These are phyloP conservation scores for Dicrurus megarhynchus DNA, from an alignment of 2,113 vertebrate species.

Conservation along the genomic window DNA sequence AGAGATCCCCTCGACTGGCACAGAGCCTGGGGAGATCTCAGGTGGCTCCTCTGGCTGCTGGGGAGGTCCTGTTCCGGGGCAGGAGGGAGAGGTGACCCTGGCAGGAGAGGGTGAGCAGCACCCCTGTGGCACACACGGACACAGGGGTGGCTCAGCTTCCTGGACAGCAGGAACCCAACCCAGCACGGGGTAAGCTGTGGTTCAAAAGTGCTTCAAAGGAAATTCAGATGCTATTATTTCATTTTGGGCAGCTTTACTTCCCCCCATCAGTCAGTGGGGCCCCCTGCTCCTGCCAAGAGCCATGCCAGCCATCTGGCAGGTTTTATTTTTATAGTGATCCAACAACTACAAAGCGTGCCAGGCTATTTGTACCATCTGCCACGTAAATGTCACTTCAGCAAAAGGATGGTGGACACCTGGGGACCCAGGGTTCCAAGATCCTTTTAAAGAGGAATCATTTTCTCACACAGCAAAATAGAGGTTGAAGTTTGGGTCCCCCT, in stretches of 20 bases:
- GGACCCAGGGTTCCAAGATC: neutral
- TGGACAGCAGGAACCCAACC: neutral
- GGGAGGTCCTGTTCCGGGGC: accelerated
- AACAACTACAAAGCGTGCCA: conserved; percentile 7
- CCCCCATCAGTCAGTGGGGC: neutral
- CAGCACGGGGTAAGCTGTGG: accelerated
- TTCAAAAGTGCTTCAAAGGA: neutral
- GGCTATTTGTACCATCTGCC: conserved; percentile 60
- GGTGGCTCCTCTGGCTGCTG: neutral
- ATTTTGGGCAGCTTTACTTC: neutral
- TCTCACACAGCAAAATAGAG: neutral
- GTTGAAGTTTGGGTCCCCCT: neutral
- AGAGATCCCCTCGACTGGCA: neutral
- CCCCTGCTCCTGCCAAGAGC: conserved; percentile 4
- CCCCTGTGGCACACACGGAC: neutral
- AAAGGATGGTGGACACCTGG: conserved; percentile 27
- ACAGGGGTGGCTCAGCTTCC: neutral
- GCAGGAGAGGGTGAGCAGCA: neutral
- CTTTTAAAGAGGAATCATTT: neutral
- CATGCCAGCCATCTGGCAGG: conserved; percentile 34
- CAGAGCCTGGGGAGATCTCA: neutral
- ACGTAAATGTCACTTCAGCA: conserved; percentile 3
- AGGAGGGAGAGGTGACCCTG: neutral
- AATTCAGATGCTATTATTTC: neutral
- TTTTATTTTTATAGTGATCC: conserved; percentile 2